These are phyloP conservation scores for Dryadula phaetusa DNA, from an alignment of 2,888 invertebrate genomes.

Conservation along the genomic window DNA sequence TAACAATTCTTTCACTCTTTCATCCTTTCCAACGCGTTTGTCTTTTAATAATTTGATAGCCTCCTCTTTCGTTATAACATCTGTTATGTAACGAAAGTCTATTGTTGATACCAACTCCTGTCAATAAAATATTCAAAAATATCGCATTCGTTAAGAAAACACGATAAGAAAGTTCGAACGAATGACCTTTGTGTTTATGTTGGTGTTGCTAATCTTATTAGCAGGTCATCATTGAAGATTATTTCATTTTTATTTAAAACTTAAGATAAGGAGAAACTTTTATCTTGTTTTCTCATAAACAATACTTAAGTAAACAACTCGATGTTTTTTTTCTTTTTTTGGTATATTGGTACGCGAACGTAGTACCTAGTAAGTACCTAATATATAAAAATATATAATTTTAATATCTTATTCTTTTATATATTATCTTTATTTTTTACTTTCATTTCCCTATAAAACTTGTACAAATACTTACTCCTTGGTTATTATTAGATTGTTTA, in stretches of 20 bases:
- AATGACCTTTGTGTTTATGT: slow-evolving; percentile 29
- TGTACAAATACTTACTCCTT: too few relatives aligned
- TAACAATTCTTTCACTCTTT: slow-evolving; percentile 86
- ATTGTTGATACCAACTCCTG: slow-evolving; percentile 91
- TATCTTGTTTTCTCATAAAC: background rate
- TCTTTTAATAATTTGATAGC: slow-evolving; percentile 88
- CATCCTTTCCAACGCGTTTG: slow-evolving; percentile 82
- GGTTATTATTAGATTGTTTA: too few relatives aligned
- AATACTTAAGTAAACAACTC: background rate
- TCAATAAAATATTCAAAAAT: slow-evolving; percentile 30
- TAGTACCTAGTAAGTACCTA: too few relatives aligned
- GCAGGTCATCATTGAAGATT: slow-evolving; percentile 13
- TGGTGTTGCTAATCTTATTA: slow-evolving; percentile 29
- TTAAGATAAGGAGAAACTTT: slow-evolving; percentile 5
- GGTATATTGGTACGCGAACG: too few relatives aligned
- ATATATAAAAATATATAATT: too few relatives aligned
- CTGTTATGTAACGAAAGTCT: slow-evolving; percentile 93
- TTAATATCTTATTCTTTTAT: too few relatives aligned
- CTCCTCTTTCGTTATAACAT: slow-evolving; percentile 92
- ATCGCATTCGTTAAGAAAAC: background rate
- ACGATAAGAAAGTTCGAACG: slow-evolving; percentile 30
- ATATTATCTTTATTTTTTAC: too few relatives aligned
- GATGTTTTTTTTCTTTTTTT: too few relatives aligned
- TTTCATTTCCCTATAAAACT: too few relatives aligned
- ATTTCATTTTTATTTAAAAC: slow-evolving; percentile 11